Conservation (phyloP, 2,888 invertebrate genomes). For the Phragmatobia fuliginosa region DNA sequence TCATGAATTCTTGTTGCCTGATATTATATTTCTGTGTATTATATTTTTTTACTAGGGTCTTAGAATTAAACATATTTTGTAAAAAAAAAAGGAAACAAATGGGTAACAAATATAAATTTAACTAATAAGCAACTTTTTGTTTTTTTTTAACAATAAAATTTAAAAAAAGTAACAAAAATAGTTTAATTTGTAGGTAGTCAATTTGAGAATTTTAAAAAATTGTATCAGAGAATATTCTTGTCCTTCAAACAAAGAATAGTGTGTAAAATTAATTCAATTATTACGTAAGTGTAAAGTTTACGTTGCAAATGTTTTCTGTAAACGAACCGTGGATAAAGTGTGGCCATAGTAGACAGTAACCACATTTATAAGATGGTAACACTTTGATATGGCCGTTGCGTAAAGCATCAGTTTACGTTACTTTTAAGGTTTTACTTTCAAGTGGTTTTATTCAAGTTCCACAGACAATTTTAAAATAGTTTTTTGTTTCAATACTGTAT, state of each 20-base stretch:
- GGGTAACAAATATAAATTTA: too few species aligned
- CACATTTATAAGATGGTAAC: slow-evolving; percentile 16
- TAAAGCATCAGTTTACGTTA: slow-evolving; percentile 7
- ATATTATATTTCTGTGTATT: not conserved
- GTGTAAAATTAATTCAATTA: too few species aligned
- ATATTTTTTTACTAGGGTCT: too few species aligned
- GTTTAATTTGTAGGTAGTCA: too few species aligned
- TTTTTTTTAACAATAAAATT: too few species aligned
- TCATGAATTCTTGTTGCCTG: not conserved
- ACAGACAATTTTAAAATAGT: slow-evolving; percentile 7
- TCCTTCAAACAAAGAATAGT: too few species aligned
- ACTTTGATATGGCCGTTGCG: slow-evolving; percentile 13
- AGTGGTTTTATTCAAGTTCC: slow-evolving; percentile 12
- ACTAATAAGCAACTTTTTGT: too few species aligned
- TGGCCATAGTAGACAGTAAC: slow-evolving; percentile 1
- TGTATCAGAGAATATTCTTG: too few species aligned
- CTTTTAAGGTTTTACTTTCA: slow-evolving; percentile 1
- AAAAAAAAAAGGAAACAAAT: too few species aligned
- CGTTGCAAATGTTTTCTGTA: slow-evolving; percentile 4
- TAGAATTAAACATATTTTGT: too few species aligned
- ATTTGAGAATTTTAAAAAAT: too few species aligned
- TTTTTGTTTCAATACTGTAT: not conserved
- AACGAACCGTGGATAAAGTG: slow-evolving; percentile 11
- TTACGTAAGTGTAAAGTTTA: not conserved
- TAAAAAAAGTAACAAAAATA: too few species aligned